These are phyloP conservation scores for Lanius collurio DNA, from an alignment of 2,113 vertebrate genomes.

Conservation along the genomic window DNA sequence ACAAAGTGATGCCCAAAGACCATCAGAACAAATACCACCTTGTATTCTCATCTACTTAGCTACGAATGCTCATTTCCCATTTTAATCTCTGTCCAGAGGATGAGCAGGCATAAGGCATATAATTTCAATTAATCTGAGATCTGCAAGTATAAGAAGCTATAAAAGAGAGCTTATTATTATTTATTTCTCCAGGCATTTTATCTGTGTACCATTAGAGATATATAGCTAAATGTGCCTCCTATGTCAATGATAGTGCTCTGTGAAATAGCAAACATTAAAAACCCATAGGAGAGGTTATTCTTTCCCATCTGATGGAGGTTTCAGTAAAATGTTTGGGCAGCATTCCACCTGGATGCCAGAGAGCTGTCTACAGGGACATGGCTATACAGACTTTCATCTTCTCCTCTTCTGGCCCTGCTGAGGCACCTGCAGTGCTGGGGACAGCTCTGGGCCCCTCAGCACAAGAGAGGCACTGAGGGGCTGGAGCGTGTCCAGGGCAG, in stretches of 20 bases:
- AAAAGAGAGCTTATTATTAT: slow-evolving; percentile 31
- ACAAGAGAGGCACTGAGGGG: neutral
- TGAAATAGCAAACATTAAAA: slow-evolving; percentile 39
- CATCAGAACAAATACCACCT: neutral
- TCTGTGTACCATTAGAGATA: neutral
- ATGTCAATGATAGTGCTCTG: neutral
- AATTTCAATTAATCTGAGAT: slow-evolving; percentile 60
- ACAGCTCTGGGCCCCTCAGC: neutral
- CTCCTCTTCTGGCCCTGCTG: neutral
- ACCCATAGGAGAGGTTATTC: neutral
- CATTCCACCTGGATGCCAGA: neutral
- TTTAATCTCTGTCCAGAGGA: slow-evolving; percentile 33
- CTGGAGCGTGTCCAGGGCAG: neutral
- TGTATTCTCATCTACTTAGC: neutral
- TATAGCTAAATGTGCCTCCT: neutral
- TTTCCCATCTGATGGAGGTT: neutral
- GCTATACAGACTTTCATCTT: neutral
- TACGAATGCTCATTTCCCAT: neutral
- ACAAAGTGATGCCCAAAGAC: neutral
- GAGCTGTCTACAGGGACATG: neutral
- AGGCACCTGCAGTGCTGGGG: neutral
- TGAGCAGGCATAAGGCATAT: neutral
- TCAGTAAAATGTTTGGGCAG: neutral
- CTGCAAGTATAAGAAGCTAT: neutral
- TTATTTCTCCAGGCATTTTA: slow-evolving; percentile 49